Conservation (phyloP, 2,888 invertebrate genomes). For the Trissolcus brochymenae region DNA sequence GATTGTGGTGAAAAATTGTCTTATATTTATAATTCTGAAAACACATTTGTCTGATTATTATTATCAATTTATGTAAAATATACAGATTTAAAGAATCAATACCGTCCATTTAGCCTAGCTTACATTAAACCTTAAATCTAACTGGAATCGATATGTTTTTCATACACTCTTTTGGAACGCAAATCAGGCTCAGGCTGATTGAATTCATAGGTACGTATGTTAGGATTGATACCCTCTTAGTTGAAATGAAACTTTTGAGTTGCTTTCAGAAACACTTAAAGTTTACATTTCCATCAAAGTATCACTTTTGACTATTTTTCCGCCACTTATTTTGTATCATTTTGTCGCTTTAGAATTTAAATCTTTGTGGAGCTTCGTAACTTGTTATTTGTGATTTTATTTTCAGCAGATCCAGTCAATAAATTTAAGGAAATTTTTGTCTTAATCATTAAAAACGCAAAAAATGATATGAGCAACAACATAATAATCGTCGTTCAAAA, state of each 20-base stretch:
- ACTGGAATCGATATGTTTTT: conserved; percentile 51
- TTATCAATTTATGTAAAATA: conserved; percentile 42
- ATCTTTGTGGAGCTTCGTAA: conserved; percentile 31
- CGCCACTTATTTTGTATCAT: conserved; percentile 35
- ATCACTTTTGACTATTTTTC: conserved; percentile 35
- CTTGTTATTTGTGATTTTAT: conserved; percentile 14
- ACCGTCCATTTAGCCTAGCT: conserved; percentile 41
- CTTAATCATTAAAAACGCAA: too few relatives aligned
- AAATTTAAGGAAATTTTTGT: too few relatives aligned
- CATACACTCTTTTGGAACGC: conserved; percentile 50
- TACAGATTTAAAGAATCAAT: conserved; percentile 45
- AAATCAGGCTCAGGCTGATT: conserved; percentile 45
- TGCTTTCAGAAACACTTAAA: too few relatives aligned
- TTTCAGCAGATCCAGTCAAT: too few relatives aligned
- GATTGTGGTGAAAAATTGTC: too few relatives aligned
- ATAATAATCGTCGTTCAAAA: too few relatives aligned
- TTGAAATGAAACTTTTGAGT: background rate
- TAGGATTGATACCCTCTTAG: conserved; percentile 42
- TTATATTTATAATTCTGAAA: too few relatives aligned
- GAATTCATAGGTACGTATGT: conserved; percentile 49
- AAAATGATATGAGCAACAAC: too few relatives aligned
- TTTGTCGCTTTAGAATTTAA: conserved; percentile 49
- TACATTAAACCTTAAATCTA: conserved; percentile 45
- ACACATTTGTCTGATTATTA: too few relatives aligned
- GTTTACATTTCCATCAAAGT: too few relatives aligned